These are phyloP conservation scores for Teinopalpus imperialis DNA, from an alignment of 2,888 invertebrate species.

Conservation along the genomic window DNA sequence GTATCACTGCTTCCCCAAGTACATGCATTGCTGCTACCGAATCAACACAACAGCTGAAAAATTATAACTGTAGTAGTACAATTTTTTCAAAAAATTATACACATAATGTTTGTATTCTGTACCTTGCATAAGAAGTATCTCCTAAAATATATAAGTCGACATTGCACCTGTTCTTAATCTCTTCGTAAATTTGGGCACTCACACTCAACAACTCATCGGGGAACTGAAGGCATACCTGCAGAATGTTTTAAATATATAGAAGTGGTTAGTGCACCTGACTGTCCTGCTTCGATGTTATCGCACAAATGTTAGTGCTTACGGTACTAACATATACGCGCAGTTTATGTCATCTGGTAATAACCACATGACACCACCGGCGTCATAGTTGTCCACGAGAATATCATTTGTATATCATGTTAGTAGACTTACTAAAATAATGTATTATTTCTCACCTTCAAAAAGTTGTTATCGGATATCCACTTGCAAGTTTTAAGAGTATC, in stretches of 20 bases:
- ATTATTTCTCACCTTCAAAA: slow-evolving; percentile 83
- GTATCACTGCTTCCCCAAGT: slow-evolving; percentile 91
- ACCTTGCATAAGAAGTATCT: slow-evolving; percentile 95
- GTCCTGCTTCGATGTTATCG: too few species aligned
- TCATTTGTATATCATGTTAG: too few species aligned
- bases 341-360: too few species aligned
- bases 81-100: too few species aligned
- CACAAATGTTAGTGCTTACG: too few species aligned
- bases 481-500: slow-evolving; percentile 83
- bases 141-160: slow-evolving; percentile 90
- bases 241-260: slow-evolving; percentile 26
- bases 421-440: too few species aligned
- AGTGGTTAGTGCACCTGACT: too few species aligned
- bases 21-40: slow-evolving; percentile 95
- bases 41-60: slow-evolving; percentile 92
- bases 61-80: slow-evolving; percentile 26
- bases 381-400: too few species aligned
- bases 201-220: slow-evolving; percentile 90
- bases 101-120: too few species aligned
- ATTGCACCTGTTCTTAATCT: slow-evolving; percentile 66
- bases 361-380: too few species aligned
- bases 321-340: too few species aligned
- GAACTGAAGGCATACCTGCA: slow-evolving; percentile 94
- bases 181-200: slow-evolving; percentile 85
- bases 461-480: slow-evolving; percentile 87